These are phyloP conservation scores for Sceloporus undulatus DNA, from an alignment of 2,113 vertebrate genomes.

Conservation along the genomic window DNA sequence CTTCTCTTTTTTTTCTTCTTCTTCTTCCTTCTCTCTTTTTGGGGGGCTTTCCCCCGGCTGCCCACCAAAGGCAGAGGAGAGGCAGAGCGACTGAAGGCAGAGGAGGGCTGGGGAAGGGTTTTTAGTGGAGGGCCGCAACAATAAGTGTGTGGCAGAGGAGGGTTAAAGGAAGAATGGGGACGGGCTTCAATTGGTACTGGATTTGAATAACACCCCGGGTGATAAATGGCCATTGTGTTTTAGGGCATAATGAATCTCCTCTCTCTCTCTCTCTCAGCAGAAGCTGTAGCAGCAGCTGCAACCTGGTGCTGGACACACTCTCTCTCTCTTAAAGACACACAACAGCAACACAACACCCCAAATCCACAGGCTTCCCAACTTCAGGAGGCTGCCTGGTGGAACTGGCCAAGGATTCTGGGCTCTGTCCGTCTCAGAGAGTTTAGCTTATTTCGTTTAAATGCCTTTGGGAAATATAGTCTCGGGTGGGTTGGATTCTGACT, in stretches of 20 bases:
- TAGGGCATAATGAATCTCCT: slow-evolving; percentile 96
- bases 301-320: neutral
- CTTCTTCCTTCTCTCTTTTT: neutral
- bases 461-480: too few relatives aligned
- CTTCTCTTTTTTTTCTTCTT: neutral
- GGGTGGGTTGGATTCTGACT: too few relatives aligned
- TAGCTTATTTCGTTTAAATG: too few relatives aligned
- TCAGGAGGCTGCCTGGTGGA: too few relatives aligned
- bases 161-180: slow-evolving; percentile 89
- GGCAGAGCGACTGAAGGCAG: slow-evolving; percentile 75
- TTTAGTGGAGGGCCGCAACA: slow-evolving; percentile 89
- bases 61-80: slow-evolving; percentile 65
- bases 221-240: slow-evolving; percentile 99
- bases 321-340: neutral
- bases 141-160: slow-evolving; percentile 87
- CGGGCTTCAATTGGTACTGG: slow-evolving; percentile 98
- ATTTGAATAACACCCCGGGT: slow-evolving; percentile 99
- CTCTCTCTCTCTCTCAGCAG: neutral
- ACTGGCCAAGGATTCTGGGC: too few relatives aligned
- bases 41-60: slow-evolving; percentile 58
- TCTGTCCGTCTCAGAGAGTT: too few relatives aligned
- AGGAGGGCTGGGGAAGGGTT: slow-evolving; percentile 79
- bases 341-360: too few relatives aligned
- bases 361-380: neutral
- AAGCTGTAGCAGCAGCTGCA: neutral